Evolutionary conservation across 30 jellyfish, hydroid and myxozoan genomes (phyloP).

Genomic region (Cassiopea xamachana): DNA sequence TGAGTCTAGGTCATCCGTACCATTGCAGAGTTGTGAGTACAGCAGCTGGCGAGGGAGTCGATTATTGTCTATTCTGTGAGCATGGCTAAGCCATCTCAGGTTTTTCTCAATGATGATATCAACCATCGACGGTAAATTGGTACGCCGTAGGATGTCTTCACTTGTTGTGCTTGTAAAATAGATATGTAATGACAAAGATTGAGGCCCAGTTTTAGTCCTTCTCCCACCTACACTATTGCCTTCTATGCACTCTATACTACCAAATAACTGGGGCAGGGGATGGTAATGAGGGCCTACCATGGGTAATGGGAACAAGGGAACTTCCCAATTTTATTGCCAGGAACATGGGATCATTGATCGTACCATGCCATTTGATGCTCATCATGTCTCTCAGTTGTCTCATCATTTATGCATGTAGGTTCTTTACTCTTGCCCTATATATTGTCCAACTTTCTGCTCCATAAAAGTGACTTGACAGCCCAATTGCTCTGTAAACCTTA

Average conservation of each 20-base stretch:
- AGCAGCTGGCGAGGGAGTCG: background rate
- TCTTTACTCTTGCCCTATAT: background rate
- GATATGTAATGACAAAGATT: too few relatives aligned
- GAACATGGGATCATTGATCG: background rate
- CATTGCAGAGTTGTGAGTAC: background rate
- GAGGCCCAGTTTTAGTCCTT: too few relatives aligned
- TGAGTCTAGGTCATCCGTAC: background rate
- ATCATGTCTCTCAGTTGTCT: constrained; percentile 15
- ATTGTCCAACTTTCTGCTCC: background rate
- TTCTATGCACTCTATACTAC: too few relatives aligned
- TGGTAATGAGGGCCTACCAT: too few relatives aligned
- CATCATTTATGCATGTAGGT: background rate
- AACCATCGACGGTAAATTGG: constrained; percentile 8
- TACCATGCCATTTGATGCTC: constrained; percentile 12
- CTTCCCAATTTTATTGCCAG: too few relatives aligned
- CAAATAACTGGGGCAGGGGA: too few relatives aligned
- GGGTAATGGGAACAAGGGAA: too few relatives aligned
- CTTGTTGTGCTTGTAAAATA: background rate
- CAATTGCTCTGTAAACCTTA: background rate
- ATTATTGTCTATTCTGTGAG: background rate
- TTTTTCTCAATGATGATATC: background rate
- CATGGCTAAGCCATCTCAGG: background rate
- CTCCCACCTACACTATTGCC: too few relatives aligned
- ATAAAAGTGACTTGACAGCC: background rate
- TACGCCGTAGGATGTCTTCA: background rate